Percentiles rank a stretch among this genome's conserved stretches.
phyloP scores from a whole-genome alignment of 2,797 vertebrate species.

The Pogonophryne albipinna region DNA sequence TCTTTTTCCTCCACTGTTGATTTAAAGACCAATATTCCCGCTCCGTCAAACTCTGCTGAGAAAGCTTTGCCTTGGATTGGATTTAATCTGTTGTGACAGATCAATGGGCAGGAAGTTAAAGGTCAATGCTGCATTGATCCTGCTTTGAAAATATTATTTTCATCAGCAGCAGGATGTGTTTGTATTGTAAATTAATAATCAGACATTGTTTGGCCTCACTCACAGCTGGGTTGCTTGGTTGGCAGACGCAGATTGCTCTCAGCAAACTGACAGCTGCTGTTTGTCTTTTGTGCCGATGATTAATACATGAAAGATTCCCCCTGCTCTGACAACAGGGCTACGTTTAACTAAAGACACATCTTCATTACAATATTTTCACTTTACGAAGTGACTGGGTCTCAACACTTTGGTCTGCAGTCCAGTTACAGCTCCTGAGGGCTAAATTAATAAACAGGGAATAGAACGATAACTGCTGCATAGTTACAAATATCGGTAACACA shows the following conservation, averaged over 20 bases:
- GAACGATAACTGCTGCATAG: constrained; percentile 25
- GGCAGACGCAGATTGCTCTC: constrained; percentile 49
- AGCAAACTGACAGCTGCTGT: constrained; percentile 67
- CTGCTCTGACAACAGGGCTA: constrained; percentile 20
- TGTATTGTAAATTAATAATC: constrained; percentile 56
- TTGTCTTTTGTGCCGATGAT: constrained; percentile 58
- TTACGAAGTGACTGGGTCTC: constrained; percentile 21
- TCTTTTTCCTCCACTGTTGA: constrained; percentile 1
- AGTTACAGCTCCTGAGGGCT: constrained; percentile 39
- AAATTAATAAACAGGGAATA: constrained; percentile 20
- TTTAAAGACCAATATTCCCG: constrained; percentile 4
- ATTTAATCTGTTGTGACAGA: constrained; percentile 39
- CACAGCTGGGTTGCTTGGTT: constrained; percentile 56
- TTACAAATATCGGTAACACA: constrained; percentile 43
- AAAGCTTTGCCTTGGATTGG: constrained; percentile 28
- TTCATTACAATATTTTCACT: constrained; percentile 26
- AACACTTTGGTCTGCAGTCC: constrained; percentile 31
- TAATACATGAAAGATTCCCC: constrained; percentile 48
- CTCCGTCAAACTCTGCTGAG: constrained; percentile 23
- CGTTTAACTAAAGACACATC: constrained; percentile 23
- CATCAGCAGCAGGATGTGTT: constrained; percentile 5
- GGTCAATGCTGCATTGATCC: constrained; percentile 54
- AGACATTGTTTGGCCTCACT: constrained; percentile 43
- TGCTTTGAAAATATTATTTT: constrained; percentile 30
- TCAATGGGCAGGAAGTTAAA: constrained; percentile 49